Evolutionary conservation across 2,888 invertebrate genomes (phyloP), one percentile per base, ranked within the genome.

Genomic region (Tipula unca): DNA sequence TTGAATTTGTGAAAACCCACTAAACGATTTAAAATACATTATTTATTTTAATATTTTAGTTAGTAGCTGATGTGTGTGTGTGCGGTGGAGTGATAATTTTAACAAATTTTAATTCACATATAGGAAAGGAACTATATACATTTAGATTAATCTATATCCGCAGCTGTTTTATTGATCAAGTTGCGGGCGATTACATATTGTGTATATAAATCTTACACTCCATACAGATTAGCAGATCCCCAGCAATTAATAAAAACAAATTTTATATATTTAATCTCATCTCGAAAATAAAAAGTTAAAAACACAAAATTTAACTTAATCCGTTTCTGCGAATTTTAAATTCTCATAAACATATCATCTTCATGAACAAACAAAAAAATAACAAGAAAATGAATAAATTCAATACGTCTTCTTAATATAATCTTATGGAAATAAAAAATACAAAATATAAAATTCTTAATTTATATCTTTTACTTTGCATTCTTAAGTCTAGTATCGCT

Each of bases 301-400:
- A 69, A 69, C 25, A 25, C 69, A 69, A 69, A 25, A 69, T 69
- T 69, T 10, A 69, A 25, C 69, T 69, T 69, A 69, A 69, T 69
- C 69, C 69, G 69, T 69, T 69, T 69, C 69, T 69, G 69, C 69
- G 69, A 69, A 69, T 25, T 69, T 69, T 48, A 48, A 48, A 48
- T 48, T 48, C 48, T 69, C 25, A 25, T 69, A 69, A 69, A 69
- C 69, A 69, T 69, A 69, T 69, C 69, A 69, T 25, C 69, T 25
- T 69, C 69, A 69, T 25, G n/a, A n/a, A n/a, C 69, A 3, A 69
- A 20, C 25, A 25, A 69, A 69, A 69, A 20, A 25, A 48, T 13
- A 69, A 69, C 25, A 48, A 48, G 17, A 25, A 69, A 69, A 20
- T 13, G 69, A 25, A 69, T 69, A 69, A 69, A 69, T 69, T 69